A percentile compares a stretch with the other conserved stretches of the same genome.
Evolutionary conservation across 1,140 invertebrate species (phyloP).

Genomic region (Drosophila sproati): DNA sequence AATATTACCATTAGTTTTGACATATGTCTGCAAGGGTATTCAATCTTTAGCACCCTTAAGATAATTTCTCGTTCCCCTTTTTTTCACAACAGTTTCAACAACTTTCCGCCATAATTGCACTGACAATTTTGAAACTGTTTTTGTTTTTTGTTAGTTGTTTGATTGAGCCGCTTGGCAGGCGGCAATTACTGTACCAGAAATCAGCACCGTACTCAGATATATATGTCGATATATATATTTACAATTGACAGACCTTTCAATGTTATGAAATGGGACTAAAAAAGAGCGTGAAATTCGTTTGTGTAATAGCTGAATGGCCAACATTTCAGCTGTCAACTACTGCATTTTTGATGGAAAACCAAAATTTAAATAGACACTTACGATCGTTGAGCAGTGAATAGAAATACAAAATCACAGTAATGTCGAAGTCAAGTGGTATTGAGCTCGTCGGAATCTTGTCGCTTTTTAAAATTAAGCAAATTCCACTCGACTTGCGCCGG

Average conservation of each 20-base stretch:
- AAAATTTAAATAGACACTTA: conserved; percentile 43
- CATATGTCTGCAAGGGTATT: too few species aligned
- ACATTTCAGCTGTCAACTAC: conserved; percentile 76
- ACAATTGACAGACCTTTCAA: conserved; percentile 78
- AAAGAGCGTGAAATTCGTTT: conserved; percentile 50
- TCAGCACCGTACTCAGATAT: conserved; percentile 20
- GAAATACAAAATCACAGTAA: conserved; percentile 42
- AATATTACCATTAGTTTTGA: too few species aligned
- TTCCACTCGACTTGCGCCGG: conserved; percentile 50
- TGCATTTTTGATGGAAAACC: conserved; percentile 45
- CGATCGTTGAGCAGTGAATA: not conserved
- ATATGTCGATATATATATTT: not conserved
- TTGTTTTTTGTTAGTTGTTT: conserved; percentile 22
- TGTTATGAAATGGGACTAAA: conserved; percentile 68
- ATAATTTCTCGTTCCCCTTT: not conserved
- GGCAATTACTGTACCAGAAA: conserved; percentile 69
- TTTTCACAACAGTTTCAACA: conserved; percentile 5
- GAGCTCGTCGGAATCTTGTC: conserved; percentile 58
- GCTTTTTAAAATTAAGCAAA: conserved; percentile 49
- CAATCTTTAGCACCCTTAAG: too few species aligned
- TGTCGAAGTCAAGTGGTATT: conserved; percentile 71
- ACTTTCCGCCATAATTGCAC: conserved; percentile 16
- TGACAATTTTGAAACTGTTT: conserved; percentile 15
- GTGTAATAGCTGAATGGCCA: conserved; percentile 51
- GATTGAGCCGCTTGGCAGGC: conserved; percentile 65